Conservation (phyloP, 2,113 vertebrate species). For the Laticauda colubrina region DNA sequence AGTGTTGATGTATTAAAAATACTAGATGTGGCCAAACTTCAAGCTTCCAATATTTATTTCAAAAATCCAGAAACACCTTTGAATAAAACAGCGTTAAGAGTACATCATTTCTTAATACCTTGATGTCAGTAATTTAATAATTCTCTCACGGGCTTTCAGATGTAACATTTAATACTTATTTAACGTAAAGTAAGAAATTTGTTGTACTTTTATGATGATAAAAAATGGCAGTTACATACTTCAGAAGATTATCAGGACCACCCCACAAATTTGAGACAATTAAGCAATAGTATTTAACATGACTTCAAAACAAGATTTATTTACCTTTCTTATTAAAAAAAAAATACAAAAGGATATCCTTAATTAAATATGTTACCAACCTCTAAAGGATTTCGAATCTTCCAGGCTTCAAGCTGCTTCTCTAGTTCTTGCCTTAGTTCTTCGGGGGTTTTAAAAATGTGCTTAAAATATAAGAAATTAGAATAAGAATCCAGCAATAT, state of each 20-base stretch:
- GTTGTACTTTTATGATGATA: neutral
- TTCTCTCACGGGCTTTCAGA: neutral
- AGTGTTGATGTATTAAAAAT: neutral
- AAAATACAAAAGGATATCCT: neutral
- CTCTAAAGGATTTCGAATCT: slow-evolving; percentile 81
- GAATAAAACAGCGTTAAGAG: neutral
- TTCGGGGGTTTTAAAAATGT: slow-evolving; percentile 73
- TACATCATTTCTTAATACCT: neutral
- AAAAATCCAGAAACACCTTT: neutral
- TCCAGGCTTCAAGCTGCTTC: slow-evolving; percentile 87
- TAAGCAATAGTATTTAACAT: neutral
- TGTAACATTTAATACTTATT: neutral
- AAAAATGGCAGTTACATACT: neutral
- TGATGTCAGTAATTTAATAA: neutral
- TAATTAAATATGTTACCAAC: slow-evolving; percentile 62
- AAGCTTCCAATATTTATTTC: neutral
- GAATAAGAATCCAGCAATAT: neutral
- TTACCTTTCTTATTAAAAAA: neutral
- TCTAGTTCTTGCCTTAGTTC: slow-evolving; percentile 89
- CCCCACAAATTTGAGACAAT: neutral
- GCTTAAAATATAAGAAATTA: slow-evolving; percentile 63
- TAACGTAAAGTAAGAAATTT: neutral
- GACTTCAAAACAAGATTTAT: neutral
- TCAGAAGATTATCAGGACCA: neutral
- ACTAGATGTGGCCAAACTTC: neutral